A percentile compares a stretch with the other conserved stretches of the same genome.
Evolutionary conservation across 2,888 invertebrate genomes (phyloP).

Genomic region (Teinopalpus imperialis): DNA sequence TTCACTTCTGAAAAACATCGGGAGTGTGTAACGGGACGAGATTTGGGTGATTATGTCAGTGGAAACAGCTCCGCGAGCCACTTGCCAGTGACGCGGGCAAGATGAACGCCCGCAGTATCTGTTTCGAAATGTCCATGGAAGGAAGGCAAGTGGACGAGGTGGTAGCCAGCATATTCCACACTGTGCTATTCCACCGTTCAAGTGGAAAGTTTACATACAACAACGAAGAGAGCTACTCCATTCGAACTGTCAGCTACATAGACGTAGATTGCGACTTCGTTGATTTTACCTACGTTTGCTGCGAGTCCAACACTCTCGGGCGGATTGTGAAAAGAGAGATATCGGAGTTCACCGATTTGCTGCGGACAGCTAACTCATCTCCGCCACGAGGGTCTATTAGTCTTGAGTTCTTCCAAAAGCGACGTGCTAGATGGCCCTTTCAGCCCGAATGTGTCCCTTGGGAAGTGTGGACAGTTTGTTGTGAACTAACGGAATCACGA

Average conservation of each 20-base stretch:
- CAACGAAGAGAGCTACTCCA: constrained; percentile 96
- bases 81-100: constrained; percentile 65
- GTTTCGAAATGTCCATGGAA: constrained; percentile 92
- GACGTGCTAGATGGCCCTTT: constrained; percentile 94
- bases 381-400: constrained; percentile 92
- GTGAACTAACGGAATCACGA: constrained; percentile 92
- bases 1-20: constrained; percentile 31
- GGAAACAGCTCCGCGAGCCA: constrained; percentile 38
- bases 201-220: constrained; percentile 97
- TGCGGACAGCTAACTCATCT: constrained; percentile 83
- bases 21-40: constrained; percentile 42
- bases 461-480: constrained; percentile 98
- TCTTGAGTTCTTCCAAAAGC: constrained; percentile 96
- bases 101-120: constrained; percentile 91
- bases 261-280: constrained; percentile 99
- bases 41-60: constrained; percentile 57
- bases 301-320: constrained; percentile 90
- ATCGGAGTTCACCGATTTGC: constrained; percentile 88
- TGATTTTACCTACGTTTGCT: constrained; percentile 98
- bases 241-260: constrained; percentile 96
- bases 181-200: constrained; percentile 94
- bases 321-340: constrained; percentile 88
- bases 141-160: constrained; percentile 96
- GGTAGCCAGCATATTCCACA: constrained; percentile 95
- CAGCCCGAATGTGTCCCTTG: constrained; percentile 96